Percentiles rank a stretch among this genome's conserved stretches.
Conservation (phyloP, 2,888 invertebrate species). For the Plebejus anna region DNA sequence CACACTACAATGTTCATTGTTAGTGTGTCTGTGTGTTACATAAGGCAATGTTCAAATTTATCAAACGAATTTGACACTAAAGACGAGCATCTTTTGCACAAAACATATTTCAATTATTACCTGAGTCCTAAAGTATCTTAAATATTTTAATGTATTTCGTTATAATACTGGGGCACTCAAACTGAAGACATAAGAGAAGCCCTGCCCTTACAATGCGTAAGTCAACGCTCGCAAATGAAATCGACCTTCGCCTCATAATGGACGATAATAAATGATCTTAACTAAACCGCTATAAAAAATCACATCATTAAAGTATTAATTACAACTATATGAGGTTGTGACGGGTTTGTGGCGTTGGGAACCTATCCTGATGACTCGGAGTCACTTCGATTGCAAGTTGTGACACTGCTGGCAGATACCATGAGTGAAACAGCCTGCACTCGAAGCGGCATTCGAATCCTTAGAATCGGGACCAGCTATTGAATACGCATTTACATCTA, state of each 20-base stretch:
- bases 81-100: not conserved
- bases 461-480: not conserved
- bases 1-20: slow-evolving; percentile 23
- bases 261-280: slow-evolving; percentile 36
- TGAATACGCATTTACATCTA: slow-evolving; percentile 20
- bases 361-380: not conserved
- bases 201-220: not conserved
- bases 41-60: slow-evolving; percentile 52
- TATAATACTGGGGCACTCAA: not conserved
- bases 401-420: not conserved
- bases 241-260: slow-evolving; percentile 53
- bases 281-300: slow-evolving; percentile 29
- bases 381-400: not conserved
- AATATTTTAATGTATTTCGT: not conserved
- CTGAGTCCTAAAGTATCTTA: not conserved
- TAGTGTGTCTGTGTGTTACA: slow-evolving; percentile 31
- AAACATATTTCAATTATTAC: not conserved
- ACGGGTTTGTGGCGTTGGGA: not conserved
- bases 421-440: not conserved
- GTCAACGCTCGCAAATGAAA: slow-evolving; percentile 58
- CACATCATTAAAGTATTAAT: slow-evolving; percentile 21
- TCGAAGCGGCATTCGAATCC: not conserved
- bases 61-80: slow-evolving; percentile 29
- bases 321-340: slow-evolving; percentile 25
- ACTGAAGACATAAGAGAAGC: not conserved